phyloP scores from a whole-genome alignment of 2,797 vertebrate genomes.

The Valencia hispanica region DNA sequence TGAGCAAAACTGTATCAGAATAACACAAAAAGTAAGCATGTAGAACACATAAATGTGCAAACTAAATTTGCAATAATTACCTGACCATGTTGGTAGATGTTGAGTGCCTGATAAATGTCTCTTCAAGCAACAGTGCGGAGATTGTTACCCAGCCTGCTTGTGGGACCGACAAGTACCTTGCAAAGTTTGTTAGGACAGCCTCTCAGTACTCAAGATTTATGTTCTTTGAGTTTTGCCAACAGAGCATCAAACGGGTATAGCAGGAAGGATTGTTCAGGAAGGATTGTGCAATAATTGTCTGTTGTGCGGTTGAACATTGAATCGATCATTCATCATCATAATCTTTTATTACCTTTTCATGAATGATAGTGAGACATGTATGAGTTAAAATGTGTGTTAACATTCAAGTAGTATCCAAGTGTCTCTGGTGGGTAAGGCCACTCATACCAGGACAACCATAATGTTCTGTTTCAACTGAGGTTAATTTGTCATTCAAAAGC shows the following conservation, averaged over 20 bases:
- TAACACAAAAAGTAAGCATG: not conserved
- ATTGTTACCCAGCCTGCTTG: not conserved
- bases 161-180: rapidly evolving
- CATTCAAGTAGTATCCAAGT: no score
- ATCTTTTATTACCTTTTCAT: no score
- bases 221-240: rapidly evolving
- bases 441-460: no score
- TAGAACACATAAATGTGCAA: no score
- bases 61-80: not conserved
- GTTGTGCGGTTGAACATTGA: no score
- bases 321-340: no score
- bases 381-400: no score
- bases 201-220: no score
- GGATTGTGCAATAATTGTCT: no score
- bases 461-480: no score
- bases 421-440: not conserved
- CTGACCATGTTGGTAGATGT: slow-evolving; percentile 21
- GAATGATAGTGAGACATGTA: no score
- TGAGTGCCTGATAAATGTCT: not conserved
- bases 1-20: not conserved
- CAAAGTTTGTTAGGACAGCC: not conserved
- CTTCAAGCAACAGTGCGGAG: not conserved
- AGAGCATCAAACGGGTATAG: not conserved
- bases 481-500: no score
- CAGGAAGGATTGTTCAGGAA: not conserved